Base-by-base conservation (phyloP, 2,797 vertebrate genomes). In the Furcifer pardalis region DNA sequence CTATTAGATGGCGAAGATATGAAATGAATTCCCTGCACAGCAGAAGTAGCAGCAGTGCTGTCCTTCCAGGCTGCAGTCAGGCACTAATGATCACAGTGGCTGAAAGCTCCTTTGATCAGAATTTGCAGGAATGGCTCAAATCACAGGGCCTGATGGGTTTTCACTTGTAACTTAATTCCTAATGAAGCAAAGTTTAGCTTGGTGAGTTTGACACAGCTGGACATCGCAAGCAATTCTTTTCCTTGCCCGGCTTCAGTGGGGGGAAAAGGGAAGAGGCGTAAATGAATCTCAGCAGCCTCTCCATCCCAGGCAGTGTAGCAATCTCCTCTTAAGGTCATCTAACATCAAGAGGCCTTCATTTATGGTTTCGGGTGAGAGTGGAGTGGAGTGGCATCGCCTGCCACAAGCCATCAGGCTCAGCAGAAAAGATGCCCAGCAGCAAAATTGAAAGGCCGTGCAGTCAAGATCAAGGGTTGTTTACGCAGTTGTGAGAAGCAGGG, bases 151-250 rank as follows among this genome's bases (percentile, higher is more conserved):
- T 81, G 89, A 17, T 68, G 81, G 90, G 82, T 91, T 94, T 92
- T 74, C 79, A 87, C 86, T 91, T 92, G 88, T 90, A 91, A 85
- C 83, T 91, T 92, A 91, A 86, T 89, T 92, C 81, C 88, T 94
- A 94, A 95, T 87, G 85, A 95, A 95, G 81, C 74, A 35, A 92
- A 94, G 90, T 94, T 96, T 94, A 89, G 88, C 91, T 91, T 93
- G 84, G 84, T 91, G 93, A 93, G 91, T 91, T 90, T 89, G 86
- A 91, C 93, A 92, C 94, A 95, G 94, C 80, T 89, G 87, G 92
- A 91, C 78, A 37, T 94, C 91, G 84, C 71, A 83, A 94, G 83
- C 77, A 91, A 90, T 86, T 92, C 73, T 81, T 92, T 94, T 93
- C 92, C 91, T 94, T 91, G 12, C 77, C 89, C 87, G 88, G 82